Conservation (phyloP, 2,113 vertebrate species). For the Grammomys surdaster region DNA sequence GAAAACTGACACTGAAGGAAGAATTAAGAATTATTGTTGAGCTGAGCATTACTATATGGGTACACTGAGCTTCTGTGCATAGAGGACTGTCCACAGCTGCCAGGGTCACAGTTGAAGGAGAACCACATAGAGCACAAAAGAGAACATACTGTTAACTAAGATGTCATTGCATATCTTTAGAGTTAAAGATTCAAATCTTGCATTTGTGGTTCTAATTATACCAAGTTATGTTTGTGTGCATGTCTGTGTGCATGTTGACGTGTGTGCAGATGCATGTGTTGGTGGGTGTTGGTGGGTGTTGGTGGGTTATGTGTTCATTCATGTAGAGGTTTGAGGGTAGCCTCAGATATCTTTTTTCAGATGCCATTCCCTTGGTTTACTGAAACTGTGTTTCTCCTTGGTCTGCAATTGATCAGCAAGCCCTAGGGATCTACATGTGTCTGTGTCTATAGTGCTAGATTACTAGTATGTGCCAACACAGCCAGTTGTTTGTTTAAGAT, state of each 20-base stretch:
- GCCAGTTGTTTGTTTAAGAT: neutral
- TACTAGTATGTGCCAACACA: no score
- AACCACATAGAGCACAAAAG: neutral
- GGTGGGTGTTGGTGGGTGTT: neutral
- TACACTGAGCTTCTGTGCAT: fast-evolving
- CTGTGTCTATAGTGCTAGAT: neutral
- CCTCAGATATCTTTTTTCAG: neutral
- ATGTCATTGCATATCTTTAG: neutral
- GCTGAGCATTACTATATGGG: neutral
- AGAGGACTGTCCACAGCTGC: neutral
- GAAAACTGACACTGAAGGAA: neutral
- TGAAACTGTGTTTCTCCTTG: neutral
- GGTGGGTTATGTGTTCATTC: neutral
- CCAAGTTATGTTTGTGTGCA: neutral
- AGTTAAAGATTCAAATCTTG: neutral
- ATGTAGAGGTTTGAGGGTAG: neutral
- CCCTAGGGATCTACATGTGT: neutral
- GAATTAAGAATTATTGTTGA: neutral
- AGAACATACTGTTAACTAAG: neutral
- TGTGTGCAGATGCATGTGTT: neutral
- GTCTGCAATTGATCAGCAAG: neutral
- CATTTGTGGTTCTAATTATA: neutral
- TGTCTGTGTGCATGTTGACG: neutral
- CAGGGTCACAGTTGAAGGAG: neutral
- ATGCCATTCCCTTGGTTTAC: neutral